These are phyloP conservation scores for Popillia japonica DNA, from an alignment of 1,140 invertebrate genomes.

Conservation along the genomic window DNA sequence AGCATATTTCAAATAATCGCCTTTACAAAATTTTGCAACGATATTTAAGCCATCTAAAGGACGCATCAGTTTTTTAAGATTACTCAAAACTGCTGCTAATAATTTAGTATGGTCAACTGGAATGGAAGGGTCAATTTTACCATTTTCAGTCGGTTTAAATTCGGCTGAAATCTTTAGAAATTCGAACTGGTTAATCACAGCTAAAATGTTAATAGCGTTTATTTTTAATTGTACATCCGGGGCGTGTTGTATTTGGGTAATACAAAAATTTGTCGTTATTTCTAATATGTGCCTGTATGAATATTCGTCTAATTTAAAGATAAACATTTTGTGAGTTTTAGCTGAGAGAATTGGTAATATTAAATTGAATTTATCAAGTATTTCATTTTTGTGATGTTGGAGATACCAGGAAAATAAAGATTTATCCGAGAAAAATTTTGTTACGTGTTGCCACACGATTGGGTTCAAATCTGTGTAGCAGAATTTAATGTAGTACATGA, in stretches of 20 bases:
- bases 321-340: neutral
- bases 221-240: neutral
- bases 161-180: neutral
- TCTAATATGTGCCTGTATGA: neutral
- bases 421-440: neutral
- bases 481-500: neutral
- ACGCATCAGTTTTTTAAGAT: neutral
- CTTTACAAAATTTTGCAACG: slow-evolving; percentile 21
- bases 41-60: neutral
- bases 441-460: neutral
- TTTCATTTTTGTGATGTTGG: neutral
- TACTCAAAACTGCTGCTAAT: neutral
- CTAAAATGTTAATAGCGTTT: neutral
- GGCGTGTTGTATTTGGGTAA: neutral
- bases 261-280: neutral
- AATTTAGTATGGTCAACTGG: neutral
- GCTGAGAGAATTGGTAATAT: neutral
- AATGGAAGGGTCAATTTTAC: neutral
- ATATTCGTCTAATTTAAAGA: neutral
- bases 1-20: slow-evolving; percentile 29
- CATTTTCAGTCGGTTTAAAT: neutral
- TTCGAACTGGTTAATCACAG: neutral
- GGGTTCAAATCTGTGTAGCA: neutral
- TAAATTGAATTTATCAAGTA: neutral
- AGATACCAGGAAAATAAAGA: slow-evolving; percentile 23